Evolutionary conservation across 2,113 vertebrate species (phyloP).

Genomic region (Onychostruthus taczanowskii): DNA sequence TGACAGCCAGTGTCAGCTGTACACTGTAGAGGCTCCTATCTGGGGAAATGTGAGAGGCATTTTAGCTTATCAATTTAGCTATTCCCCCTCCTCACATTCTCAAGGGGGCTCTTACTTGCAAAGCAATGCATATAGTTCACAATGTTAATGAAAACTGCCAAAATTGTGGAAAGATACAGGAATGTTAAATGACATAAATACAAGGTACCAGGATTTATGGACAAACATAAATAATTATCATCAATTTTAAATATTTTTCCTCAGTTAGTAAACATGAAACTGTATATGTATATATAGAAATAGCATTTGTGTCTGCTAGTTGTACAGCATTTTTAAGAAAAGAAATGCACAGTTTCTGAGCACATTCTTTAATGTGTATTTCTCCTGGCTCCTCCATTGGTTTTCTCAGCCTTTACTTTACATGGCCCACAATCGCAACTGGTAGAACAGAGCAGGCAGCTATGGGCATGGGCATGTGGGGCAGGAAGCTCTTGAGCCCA

Average conservation of each 20-base stretch:
- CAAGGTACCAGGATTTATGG: not conserved
- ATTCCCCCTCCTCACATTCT: not conserved
- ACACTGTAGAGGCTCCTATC: slow-evolving; percentile 22
- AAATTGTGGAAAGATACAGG: not conserved
- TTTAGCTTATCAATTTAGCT: slow-evolving; percentile 1
- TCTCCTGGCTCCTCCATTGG: not conserved
- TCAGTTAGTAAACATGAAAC: not conserved
- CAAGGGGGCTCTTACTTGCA: slow-evolving; percentile 10
- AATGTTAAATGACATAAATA: not conserved
- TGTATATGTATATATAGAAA: not conserved
- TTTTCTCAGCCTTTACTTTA: not conserved
- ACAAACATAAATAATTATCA: not conserved
- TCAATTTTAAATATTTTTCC: not conserved
- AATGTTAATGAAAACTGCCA: not conserved
- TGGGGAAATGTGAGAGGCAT: slow-evolving; percentile 51
- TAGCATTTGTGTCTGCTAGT: not conserved
- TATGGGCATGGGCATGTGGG: accelerated
- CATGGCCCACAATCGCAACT: not conserved
- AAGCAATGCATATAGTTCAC: not conserved
- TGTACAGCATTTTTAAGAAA: not conserved
- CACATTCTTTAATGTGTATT: accelerated
- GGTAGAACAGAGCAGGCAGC: not conserved
- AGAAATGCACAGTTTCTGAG: not conserved
- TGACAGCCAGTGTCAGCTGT: slow-evolving; percentile 67
- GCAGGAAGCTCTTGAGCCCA: not conserved